These are phyloP conservation scores for Anarhynchus alexandrinus DNA, from an alignment of 2,113 vertebrate species.

Conservation along the genomic window DNA sequence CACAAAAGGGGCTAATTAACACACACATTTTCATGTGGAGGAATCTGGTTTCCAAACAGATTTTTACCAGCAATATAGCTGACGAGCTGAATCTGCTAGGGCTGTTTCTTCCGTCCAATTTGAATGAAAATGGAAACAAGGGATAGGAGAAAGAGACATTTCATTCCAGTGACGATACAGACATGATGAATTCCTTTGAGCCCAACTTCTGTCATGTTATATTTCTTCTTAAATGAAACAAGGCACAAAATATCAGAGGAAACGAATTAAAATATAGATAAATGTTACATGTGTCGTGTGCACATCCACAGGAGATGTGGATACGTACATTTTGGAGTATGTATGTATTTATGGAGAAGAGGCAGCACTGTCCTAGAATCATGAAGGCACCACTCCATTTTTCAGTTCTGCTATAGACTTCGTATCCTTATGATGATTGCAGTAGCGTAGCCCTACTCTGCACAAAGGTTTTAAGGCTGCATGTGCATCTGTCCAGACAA, in stretches of 20 bases:
- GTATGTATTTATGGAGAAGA: background rate
- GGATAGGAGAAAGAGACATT: conserved; percentile 18
- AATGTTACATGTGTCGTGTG: background rate
- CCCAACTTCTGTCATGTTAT: background rate
- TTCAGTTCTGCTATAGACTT: background rate
- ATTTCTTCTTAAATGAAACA: background rate
- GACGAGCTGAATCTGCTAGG: conserved; percentile 51
- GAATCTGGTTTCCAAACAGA: conserved; percentile 64
- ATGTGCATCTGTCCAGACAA: background rate
- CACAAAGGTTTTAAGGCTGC: background rate
- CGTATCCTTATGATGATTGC: background rate
- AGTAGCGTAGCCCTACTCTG: background rate
- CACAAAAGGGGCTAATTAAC: conserved; percentile 64
- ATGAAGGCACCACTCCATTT: background rate
- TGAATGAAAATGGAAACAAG: conserved; percentile 54
- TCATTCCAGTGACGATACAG: background rate
- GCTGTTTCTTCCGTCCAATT: conserved; percentile 48
- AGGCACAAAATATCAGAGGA: background rate
- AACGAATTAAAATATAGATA: background rate
- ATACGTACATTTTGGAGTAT: background rate
- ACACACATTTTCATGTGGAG: conserved; percentile 63
- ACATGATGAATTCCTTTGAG: conserved; percentile 26
- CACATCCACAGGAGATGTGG: background rate
- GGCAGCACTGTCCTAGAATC: background rate
- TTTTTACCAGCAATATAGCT: conserved; percentile 65